Conservation (phyloP, 2,113 vertebrate species). For the Mellivora capensis region DNA sequence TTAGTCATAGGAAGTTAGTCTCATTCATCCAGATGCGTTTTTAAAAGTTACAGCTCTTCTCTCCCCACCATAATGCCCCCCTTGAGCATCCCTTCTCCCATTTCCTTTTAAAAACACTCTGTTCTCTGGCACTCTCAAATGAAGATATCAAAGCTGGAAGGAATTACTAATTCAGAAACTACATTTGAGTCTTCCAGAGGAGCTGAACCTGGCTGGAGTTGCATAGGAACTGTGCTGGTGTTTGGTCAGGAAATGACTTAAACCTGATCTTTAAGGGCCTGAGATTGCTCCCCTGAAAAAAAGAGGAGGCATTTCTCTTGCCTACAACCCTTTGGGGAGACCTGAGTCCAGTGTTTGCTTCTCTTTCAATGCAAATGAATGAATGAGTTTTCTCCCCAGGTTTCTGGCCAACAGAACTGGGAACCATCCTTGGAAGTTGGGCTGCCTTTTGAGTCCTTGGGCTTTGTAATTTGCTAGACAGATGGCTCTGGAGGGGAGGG, state of each 20-base stretch:
- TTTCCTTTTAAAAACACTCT: slow-evolving; percentile 64
- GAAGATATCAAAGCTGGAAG: slow-evolving; percentile 66
- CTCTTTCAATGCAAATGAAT: slow-evolving; percentile 44
- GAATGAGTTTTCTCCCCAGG: slow-evolving; percentile 14
- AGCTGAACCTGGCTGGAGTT: slow-evolving; percentile 59
- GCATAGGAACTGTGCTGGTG: slow-evolving; percentile 21
- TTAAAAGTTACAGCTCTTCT: slow-evolving; percentile 62
- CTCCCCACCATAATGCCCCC: slow-evolving; percentile 47
- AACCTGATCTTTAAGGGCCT: slow-evolving; percentile 70
- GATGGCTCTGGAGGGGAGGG: slow-evolving; percentile 14
- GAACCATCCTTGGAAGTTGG: not conserved
- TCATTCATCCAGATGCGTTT: slow-evolving; percentile 67
- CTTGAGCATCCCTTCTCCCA: slow-evolving; percentile 57
- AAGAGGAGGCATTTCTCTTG: slow-evolving; percentile 64
- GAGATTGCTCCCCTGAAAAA: slow-evolving; percentile 69
- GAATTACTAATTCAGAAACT: slow-evolving; percentile 69
- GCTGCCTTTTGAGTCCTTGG: slow-evolving; percentile 24
- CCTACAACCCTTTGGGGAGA: slow-evolving; percentile 56
- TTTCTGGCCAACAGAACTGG: slow-evolving; percentile 44
- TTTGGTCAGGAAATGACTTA: slow-evolving; percentile 74
- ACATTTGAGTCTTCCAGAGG: slow-evolving; percentile 58
- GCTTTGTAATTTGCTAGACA: slow-evolving; percentile 18
- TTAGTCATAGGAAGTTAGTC: slow-evolving; percentile 79
- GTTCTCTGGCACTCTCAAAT: slow-evolving; percentile 67
- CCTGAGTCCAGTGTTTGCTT: slow-evolving; percentile 66